phyloP scores from a whole-genome alignment of 2,797 vertebrate species.

The Cephalopachus bancanus region DNA sequence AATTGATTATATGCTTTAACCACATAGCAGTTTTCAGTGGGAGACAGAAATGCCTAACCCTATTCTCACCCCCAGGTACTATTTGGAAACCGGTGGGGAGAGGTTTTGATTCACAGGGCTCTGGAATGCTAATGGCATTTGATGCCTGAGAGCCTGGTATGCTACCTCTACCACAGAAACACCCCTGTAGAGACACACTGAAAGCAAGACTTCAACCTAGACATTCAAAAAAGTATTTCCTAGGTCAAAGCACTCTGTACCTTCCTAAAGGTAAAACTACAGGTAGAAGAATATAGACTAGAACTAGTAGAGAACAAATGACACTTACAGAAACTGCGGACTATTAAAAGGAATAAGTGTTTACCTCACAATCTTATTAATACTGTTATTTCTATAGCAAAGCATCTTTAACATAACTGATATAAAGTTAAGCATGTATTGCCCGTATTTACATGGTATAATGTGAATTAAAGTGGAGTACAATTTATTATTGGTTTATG shows the following conservation, averaged over 20 bases:
- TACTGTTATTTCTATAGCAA: slow-evolving; percentile 32
- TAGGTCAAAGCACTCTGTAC: neutral
- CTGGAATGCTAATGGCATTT: neutral
- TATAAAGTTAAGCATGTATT: slow-evolving; percentile 27
- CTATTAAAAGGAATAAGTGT: slow-evolving; percentile 12
- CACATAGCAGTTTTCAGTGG: neutral
- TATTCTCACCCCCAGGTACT: neutral
- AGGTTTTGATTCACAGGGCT: neutral
- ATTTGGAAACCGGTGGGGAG: neutral
- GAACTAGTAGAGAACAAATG: neutral
- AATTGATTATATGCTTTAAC: slow-evolving; percentile 30
- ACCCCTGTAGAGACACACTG: neutral
- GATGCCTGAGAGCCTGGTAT: neutral
- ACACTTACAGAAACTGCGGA: neutral
- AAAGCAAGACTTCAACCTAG: slow-evolving; percentile 52
- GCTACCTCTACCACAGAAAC: neutral
- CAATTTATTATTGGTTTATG: neutral
- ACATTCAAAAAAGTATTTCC: neutral
- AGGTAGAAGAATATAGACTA: neutral
- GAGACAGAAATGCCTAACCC: neutral
- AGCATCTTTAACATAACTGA: slow-evolving; percentile 36
- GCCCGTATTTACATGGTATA: neutral
- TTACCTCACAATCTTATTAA: neutral
- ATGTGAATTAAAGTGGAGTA: slow-evolving; percentile 23
- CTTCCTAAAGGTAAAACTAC: neutral